Percentiles rank a stretch among this genome's conserved stretches.
Evolutionary conservation across 2,797 vertebrate genomes (phyloP).

Genomic region (Podargus strigoides): DNA sequence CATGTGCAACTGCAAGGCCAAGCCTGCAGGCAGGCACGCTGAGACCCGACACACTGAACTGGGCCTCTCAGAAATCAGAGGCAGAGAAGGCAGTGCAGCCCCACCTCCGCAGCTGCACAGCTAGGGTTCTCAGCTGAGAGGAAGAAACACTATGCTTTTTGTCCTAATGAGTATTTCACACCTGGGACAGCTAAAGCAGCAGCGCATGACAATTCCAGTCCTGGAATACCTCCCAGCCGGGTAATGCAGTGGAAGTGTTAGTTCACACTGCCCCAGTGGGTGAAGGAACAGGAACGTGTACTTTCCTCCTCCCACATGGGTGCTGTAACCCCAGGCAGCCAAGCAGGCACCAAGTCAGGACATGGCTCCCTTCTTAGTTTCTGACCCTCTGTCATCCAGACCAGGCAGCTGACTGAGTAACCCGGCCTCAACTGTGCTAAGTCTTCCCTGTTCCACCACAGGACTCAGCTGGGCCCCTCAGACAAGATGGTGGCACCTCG

Average conservation of each 20-base stretch:
- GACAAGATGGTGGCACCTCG: background rate
- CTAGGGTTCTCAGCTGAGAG: background rate
- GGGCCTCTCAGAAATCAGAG: background rate
- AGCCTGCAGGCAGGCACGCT: rapidly evolving
- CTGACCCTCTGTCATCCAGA: background rate
- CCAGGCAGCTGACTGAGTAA: background rate
- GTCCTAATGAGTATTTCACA: background rate
- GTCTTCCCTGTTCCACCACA: no score
- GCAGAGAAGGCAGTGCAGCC: rapidly evolving
- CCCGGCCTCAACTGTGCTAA: background rate
- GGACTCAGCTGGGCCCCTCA: background rate
- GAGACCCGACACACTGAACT: background rate
- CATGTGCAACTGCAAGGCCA: background rate
- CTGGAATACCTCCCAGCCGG: background rate
- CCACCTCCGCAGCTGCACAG: background rate
- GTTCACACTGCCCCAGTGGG: rapidly evolving
- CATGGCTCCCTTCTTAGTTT: background rate
- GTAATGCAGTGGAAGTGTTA: background rate
- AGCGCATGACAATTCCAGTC: background rate
- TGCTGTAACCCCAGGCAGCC: background rate
- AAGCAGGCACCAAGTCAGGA: background rate
- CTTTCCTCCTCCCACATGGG: rapidly evolving
- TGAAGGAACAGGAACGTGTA: background rate
- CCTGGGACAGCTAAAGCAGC: background rate
- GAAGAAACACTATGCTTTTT: no score